Percentiles rank a stretch among this genome's conserved stretches.
These are phyloP conservation scores for Rhopalosiphum maidis DNA, from an alignment of 1,140 invertebrate species.

Conservation along the genomic window DNA sequence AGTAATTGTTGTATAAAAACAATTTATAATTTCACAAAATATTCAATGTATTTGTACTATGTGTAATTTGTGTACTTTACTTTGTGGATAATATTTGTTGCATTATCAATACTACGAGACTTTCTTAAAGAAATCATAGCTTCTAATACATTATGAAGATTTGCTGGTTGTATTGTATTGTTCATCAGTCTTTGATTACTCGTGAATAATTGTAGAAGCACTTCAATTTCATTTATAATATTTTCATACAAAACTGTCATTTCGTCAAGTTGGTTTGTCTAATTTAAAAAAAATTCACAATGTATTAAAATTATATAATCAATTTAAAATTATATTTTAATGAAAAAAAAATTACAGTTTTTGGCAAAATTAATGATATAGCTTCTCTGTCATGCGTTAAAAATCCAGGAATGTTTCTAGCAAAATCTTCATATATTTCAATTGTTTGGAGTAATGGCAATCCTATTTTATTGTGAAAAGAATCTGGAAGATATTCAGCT, in stretches of 20 bases:
- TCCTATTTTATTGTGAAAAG: constrained; percentile 77
- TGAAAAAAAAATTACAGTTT: constrained; percentile 65
- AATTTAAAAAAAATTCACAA: neutral
- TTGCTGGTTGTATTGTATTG: constrained; percentile 56
- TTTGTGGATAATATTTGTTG: constrained; percentile 79
- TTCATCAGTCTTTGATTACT: constrained; percentile 60
- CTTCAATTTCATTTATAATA: constrained; percentile 70
- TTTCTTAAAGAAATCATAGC: constrained; percentile 76
- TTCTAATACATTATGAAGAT: constrained; percentile 74
- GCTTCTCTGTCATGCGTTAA: constrained; percentile 84
- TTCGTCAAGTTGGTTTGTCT: constrained; percentile 65
- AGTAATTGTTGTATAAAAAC: neutral
- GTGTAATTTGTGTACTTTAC: neutral
- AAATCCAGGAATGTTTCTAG: constrained; percentile 94
- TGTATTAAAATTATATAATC: neutral
- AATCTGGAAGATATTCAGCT: too few relatives aligned
- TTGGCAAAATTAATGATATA: constrained; percentile 73
- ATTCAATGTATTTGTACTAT: neutral
- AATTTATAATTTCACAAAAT: neutral
- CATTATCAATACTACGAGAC: constrained; percentile 74
- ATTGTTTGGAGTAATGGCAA: constrained; percentile 85
- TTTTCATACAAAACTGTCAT: constrained; percentile 72
- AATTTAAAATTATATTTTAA: neutral
- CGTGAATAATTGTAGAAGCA: constrained; percentile 64
- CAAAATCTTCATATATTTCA: constrained; percentile 97